These are phyloP conservation scores for Sebastes schlegelii DNA, from an alignment of 2,113 vertebrate species.

Conservation along the genomic window DNA sequence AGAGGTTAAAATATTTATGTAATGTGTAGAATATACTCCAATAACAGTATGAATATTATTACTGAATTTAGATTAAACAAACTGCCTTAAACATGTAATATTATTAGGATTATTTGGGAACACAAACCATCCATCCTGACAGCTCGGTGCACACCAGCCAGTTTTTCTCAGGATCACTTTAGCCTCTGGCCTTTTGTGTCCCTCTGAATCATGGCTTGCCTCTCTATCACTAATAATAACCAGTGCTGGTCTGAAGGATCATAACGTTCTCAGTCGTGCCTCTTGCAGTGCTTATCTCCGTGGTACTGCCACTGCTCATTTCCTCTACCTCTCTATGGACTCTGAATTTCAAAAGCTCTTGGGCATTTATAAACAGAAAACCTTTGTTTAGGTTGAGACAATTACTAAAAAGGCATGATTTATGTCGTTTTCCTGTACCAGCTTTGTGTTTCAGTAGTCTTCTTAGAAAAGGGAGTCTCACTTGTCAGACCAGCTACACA, in stretches of 20 bases:
- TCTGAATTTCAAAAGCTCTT: not conserved
- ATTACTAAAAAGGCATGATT: not conserved
- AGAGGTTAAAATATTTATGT: not conserved
- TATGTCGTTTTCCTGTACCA: not conserved
- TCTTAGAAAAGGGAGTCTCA: not conserved
- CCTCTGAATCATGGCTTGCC: slow-evolving; percentile 44
- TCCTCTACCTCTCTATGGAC: not conserved
- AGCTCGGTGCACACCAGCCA: slow-evolving; percentile 40
- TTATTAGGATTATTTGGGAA: not conserved
- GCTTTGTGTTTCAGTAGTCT: not conserved
- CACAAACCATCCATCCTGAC: slow-evolving; percentile 11
- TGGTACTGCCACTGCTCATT: slow-evolving; percentile 29
- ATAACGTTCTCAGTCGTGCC: slow-evolving; percentile 18
- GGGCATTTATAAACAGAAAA: not conserved
- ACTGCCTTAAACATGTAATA: not conserved
- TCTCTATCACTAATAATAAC: slow-evolving; percentile 51
- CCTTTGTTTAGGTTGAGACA: not conserved
- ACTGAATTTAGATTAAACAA: not conserved
- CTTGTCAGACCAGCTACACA: not conserved
- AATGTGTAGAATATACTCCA: not conserved
- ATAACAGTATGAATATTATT: not conserved
- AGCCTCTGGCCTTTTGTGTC: slow-evolving; percentile 60
- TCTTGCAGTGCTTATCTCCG: slow-evolving; percentile 39
- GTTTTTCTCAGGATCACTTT: slow-evolving; percentile 46
- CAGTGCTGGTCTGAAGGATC: slow-evolving; percentile 36